Base-by-base conservation (phyloP, 2,113 vertebrate genomes). In the Psephotus haematonotus region DNA sequence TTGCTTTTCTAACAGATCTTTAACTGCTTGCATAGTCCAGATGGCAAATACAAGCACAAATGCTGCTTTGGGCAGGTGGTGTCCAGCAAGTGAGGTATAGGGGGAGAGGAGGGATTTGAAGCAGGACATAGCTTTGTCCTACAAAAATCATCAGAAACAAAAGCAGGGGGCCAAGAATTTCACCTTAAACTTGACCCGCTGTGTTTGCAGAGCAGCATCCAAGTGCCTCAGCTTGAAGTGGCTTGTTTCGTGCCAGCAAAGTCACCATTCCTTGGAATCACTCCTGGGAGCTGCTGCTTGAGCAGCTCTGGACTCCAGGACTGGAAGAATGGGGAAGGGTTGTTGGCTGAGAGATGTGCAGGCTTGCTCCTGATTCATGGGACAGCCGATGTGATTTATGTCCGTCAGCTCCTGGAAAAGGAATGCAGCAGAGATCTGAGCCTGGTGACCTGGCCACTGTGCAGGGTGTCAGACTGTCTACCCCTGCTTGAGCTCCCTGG, bases 151-250 rank as follows among this genome's bases (percentile, higher is more conserved):
- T 31, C 60, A 9, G 77, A 49, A 79, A 60, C 49, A 75, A 72
- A 90, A 94, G 83, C 85, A 86, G 46, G 78, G 33, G 71, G 49
- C 11, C 46, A 71, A 91, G 92, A 86, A 92, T 96, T 83, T 92
- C 86, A 86, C 90, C 88, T 90, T 49, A 5, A 55, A 27, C 64
- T 68, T 72, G 67, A 71, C 90, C 93, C 0, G 7, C 46, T 93
- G 92, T 68, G 88, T 83, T 86, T 77, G 44, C 76, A 84, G 55
- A 0, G 5, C 29, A 19, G n/a, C 33, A 41, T 78, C 85, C 80
- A 78, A 93, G 44, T 84, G 94, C 86, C 69, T 75, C 20, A 1
- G 33, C 78, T 17, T 17, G 82, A 78, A 65, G 62, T 0, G 1
- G 15, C 44, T 65, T 0, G 0, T 64, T 92, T 57, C 67, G 33